Evolutionary conservation across 2,797 vertebrate genomes (phyloP).

Genomic region (Acropternis orthonyx): DNA sequence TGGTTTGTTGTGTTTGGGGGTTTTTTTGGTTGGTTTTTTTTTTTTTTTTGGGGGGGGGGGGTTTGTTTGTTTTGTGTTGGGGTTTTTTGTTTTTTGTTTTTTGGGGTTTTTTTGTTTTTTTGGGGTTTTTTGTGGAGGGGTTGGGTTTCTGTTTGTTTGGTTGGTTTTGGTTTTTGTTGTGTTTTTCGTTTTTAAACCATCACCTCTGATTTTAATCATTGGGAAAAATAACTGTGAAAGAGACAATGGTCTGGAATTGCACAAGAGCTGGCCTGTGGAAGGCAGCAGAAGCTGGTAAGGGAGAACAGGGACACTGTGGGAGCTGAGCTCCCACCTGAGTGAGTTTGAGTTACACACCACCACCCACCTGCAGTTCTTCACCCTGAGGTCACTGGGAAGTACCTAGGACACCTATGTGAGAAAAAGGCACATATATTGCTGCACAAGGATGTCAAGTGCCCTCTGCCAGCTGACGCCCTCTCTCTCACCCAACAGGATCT

Average conservation of each 20-base stretch:
- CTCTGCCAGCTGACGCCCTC: neutral
- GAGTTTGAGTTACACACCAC: neutral
- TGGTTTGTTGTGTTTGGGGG: too few species aligned
- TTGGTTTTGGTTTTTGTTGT: too few species aligned
- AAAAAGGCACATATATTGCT: neutral
- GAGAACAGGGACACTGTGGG: neutral
- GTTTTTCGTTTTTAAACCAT: neutral
- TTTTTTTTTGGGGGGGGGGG: too few species aligned
- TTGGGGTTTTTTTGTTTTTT: too few species aligned
- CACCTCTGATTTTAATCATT: neutral
- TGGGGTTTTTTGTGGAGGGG: too few species aligned
- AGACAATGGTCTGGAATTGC: neutral
- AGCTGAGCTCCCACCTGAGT: rapidly evolving
- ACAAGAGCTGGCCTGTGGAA: neutral
- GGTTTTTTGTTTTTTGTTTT: too few species aligned
- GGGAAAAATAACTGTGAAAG: neutral
- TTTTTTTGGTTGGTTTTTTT: too few species aligned
- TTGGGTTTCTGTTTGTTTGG: too few species aligned
- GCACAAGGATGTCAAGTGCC: neutral
- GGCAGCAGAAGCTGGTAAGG: neutral
- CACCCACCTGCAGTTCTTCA: neutral
- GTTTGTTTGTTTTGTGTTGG: too few species aligned
- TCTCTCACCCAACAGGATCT: neutral
- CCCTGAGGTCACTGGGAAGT: neutral
- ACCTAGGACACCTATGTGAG: neutral